A percentile compares a stretch with the other conserved stretches of the same genome.
Conservation (phyloP, 2,113 vertebrate species). For the Dendropsophus ebraccatus region DNA sequence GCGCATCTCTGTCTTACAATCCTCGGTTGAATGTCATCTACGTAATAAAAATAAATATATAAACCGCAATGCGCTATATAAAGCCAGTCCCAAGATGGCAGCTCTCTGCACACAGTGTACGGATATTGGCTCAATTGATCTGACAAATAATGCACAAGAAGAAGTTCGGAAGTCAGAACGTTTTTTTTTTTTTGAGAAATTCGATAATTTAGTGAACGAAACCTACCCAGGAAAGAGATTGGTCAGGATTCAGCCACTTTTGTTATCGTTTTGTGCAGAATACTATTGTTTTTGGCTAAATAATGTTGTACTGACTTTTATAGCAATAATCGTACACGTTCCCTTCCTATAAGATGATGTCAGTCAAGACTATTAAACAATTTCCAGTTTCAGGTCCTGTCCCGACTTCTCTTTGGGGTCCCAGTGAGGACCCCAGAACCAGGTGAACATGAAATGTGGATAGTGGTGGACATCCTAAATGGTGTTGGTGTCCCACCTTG, state of each 20-base stretch:
- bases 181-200: background rate
- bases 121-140: background rate
- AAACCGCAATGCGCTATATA: background rate
- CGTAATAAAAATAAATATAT: background rate
- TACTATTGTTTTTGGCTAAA: background rate
- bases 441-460: no score
- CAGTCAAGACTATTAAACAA: background rate
- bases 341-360: background rate
- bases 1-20: background rate
- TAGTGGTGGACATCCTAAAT: no score
- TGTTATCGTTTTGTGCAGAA: background rate
- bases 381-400: no score
- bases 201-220: background rate
- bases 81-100: slow-evolving; percentile 1
- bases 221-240: background rate
- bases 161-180: background rate
- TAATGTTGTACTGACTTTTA: no score
- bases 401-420: no score
- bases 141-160: slow-evolving; percentile 21
- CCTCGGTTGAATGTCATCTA: background rate
- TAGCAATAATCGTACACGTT: no score
- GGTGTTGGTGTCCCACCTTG: no score
- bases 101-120: background rate
- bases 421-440: no score
- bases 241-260: background rate